Evolutionary conservation across 1,140 invertebrate genomes (phyloP), one percentile per base, ranked within the genome.

Genomic region (Nylanderia fulva): DNA sequence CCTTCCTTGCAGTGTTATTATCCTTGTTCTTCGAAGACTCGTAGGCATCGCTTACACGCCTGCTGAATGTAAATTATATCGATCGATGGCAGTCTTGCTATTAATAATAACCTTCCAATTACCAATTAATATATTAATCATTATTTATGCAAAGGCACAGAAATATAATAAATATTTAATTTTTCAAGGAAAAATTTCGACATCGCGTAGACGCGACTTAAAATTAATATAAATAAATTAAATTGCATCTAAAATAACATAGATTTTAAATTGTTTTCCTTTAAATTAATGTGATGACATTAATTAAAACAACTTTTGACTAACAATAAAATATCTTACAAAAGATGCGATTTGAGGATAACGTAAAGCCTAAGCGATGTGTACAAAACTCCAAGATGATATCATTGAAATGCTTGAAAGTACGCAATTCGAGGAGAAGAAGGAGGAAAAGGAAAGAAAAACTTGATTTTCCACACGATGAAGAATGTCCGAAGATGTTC

Each of bases 401-500:
- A 36, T 82, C 66, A 82, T 82, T 72, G 77, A 82, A 82, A 82
- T 71, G 66, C 66, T 58, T 66, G 52, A 24, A 82, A 82, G 36
- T 56, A 39, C 77, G 36, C 64, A 66, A 58, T 71, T 58, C 48
- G 13, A 69, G 33, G 24, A 63, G 48, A 18, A 45, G 15, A 21
- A n/a, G 18, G 18, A 27, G n/a, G 29, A 76, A 21, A 3, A 74
- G 4, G 21, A 11, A 29, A 42, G 61, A 33, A 27, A 18, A 69
- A 71, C 69, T 77, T 88, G 88, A 89, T 89, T 88, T 88, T 89
- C 86, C 88, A 68, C 76, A 36, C 84, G 88, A 88, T 88, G 74
- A 76, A 68, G 79, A 85, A 88, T 85, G 76, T 86, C 86, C 24
- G 48, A 52, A 71, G 63, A 69, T 88, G 69, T 69, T 69, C 60